Evolutionary conservation across 2,113 vertebrate species (phyloP), one percentile per base, ranked within the genome.

Genomic region (Aramus guarauna): DNA sequence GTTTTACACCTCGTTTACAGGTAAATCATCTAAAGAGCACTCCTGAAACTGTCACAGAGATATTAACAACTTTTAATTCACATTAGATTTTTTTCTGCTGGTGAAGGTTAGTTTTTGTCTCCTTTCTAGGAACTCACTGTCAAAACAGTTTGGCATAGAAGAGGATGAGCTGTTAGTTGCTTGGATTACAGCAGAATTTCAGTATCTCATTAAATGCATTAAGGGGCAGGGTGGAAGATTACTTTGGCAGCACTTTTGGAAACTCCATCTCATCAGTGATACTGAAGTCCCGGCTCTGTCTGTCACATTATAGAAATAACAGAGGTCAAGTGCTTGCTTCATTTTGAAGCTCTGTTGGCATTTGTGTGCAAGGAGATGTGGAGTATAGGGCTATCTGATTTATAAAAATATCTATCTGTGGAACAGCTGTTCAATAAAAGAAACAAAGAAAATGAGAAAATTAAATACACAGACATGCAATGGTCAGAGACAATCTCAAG

Each of bases 61-160:
- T 77, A 69, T 75, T 86, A 80, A 76, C 16, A 86, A 62, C 77
- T 67, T 84, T 81, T 81, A 84, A 53, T 77, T 89, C 50, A 62
- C 22, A n/a, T 89, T 74, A 55, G 8, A 59, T 71, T 87, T 77
- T 60, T 75, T 77, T 84, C 90, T 84, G 26, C 37, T 78, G 24
- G 20, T 53, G 59, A 89, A 89, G 80, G 68, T 94, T 89, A 94
- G 59, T 71, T 84, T 95, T 96, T 87, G n/a, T 84, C 34, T 30
- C 55, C 55, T 91, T 84, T 80, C 68, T 77, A 58, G 39, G 45
- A 95, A 80, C 45, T 84, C 39, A 36, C 63, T 58, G 36, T 92
- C 87, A 91, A 84, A 89, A 80, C 36, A 90, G 66, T 85, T 93
- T 87, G 76, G 24, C 50, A 53, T 22, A 74, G 87, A 81, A 91